Percentiles rank a stretch among this genome's conserved stretches.
phyloP scores from a whole-genome alignment of 2,888 invertebrate genomes.

The Sialis lutaria region DNA sequence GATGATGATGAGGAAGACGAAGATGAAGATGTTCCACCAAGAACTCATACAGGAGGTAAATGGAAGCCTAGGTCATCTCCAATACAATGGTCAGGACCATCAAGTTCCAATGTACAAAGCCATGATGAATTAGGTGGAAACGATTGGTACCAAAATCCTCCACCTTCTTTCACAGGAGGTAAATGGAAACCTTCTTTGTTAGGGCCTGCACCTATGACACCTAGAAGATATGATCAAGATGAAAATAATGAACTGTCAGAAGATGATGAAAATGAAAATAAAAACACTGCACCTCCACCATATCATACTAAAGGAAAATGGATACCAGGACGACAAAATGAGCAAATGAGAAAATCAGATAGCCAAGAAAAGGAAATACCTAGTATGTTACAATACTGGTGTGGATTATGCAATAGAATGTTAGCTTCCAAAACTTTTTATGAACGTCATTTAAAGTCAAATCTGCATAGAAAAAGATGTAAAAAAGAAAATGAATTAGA shows the following conservation, averaged over 20 bases:
- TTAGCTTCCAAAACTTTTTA: constrained; percentile 57
- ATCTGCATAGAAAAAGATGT: constrained; percentile 49
- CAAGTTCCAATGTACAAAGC: constrained; percentile 7
- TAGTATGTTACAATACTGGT: constrained; percentile 38
- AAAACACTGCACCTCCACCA: constrained; percentile 37
- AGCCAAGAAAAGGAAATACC: constrained; percentile 6
- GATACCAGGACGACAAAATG: constrained; percentile 39
- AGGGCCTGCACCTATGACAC: constrained; percentile 5
- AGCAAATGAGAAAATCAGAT: constrained; percentile 3
- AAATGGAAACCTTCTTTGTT: constrained; percentile 47
- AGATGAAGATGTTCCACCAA: constrained; percentile 30
- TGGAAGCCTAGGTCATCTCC: constrained; percentile 47
- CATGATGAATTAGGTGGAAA: constrained; percentile 11
- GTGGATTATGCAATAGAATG: constrained; percentile 60
- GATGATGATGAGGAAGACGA: constrained; percentile 26
- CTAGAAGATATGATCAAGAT: constrained; percentile 2
- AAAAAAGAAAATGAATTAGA: constrained; percentile 52
- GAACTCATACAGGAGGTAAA: constrained; percentile 46
- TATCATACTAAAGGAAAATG: constrained; percentile 66
- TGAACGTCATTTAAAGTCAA: constrained; percentile 58
- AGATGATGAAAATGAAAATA: constrained; percentile 29
- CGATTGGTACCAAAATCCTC: constrained; percentile 38
- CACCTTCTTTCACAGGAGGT: constrained; percentile 38
- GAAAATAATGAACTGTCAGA: constrained; percentile 13
- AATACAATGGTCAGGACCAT: constrained; percentile 19